These are phyloP conservation scores for Coendou prehensilis DNA, from an alignment of 2,797 vertebrate genomes.

Conservation along the genomic window DNA sequence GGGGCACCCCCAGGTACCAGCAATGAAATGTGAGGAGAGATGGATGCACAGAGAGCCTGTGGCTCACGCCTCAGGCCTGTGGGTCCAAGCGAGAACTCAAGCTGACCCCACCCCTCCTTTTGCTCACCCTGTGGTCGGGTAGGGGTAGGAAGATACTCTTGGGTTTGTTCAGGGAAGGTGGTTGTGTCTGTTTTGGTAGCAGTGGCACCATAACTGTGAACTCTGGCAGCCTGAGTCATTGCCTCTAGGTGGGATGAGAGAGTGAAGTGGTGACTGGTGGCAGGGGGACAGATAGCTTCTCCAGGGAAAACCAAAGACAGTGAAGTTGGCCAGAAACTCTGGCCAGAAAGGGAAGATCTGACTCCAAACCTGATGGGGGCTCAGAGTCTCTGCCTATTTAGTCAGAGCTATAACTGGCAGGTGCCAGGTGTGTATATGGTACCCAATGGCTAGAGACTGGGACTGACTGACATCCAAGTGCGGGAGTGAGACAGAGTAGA, in stretches of 20 bases:
- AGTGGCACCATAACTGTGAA: constrained; percentile 40
- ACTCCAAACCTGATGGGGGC: background rate
- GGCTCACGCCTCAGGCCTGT: background rate
- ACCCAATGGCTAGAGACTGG: background rate
- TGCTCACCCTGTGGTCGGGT: background rate
- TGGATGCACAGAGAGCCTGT: background rate
- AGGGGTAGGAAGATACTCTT: background rate
- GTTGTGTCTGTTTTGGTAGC: background rate
- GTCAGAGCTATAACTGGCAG: background rate
- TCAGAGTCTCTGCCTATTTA: background rate
- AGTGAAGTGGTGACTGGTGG: background rate
- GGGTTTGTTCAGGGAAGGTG: background rate
- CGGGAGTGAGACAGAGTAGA: background rate
- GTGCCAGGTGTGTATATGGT: background rate
- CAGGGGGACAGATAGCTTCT: background rate
- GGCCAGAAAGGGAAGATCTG: background rate
- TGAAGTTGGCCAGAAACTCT: background rate
- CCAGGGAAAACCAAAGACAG: background rate
- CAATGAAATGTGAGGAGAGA: background rate
- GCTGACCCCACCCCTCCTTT: background rate
- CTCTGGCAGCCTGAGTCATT: constrained; percentile 54
- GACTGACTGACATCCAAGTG: background rate
- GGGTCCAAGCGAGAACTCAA: background rate
- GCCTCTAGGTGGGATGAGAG: background rate
- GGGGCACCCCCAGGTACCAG: background rate